These are phyloP conservation scores for Hyles lineata DNA, from an alignment of 2,888 invertebrate species.

Conservation along the genomic window DNA sequence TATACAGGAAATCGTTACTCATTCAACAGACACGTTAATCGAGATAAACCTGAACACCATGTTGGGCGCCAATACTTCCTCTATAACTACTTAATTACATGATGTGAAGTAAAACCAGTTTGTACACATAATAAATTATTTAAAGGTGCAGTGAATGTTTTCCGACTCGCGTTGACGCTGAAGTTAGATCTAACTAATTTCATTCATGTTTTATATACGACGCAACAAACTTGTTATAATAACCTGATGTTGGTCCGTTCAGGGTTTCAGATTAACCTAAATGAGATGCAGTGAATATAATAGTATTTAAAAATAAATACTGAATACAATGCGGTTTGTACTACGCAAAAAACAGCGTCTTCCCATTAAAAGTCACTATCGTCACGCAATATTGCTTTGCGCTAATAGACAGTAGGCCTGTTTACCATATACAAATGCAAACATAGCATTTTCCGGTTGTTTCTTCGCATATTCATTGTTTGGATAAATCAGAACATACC, in stretches of 20 bases:
- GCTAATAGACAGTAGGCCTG: conserved; percentile 9
- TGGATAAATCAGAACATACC: background rate
- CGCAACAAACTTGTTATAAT: too few relatives aligned
- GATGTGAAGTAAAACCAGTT: conserved; percentile 1
- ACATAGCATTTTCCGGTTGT: conserved; percentile 9
- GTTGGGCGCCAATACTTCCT: conserved; percentile 28
- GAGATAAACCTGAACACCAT: conserved; percentile 30
- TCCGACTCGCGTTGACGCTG: background rate
- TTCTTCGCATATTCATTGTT: background rate
- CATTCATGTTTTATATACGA: too few relatives aligned
- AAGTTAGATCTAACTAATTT: too few relatives aligned
- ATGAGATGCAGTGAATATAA: too few relatives aligned
- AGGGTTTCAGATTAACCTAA: too few relatives aligned
- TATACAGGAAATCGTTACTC: conserved; percentile 17
- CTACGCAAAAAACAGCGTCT: background rate
- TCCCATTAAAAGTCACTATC: background rate
- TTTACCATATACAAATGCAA: conserved; percentile 8
- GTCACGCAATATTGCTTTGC: conserved; percentile 25
- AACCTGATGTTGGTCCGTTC: too few relatives aligned
- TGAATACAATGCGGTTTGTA: too few relatives aligned
- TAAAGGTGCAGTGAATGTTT: background rate
- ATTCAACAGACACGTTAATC: conserved; percentile 24
- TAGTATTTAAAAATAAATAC: too few relatives aligned
- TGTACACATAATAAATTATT: background rate
- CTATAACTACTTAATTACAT: background rate